Base-by-base conservation (phyloP, 2,113 vertebrate genomes). In the Ailuropoda melanoleuca region DNA sequence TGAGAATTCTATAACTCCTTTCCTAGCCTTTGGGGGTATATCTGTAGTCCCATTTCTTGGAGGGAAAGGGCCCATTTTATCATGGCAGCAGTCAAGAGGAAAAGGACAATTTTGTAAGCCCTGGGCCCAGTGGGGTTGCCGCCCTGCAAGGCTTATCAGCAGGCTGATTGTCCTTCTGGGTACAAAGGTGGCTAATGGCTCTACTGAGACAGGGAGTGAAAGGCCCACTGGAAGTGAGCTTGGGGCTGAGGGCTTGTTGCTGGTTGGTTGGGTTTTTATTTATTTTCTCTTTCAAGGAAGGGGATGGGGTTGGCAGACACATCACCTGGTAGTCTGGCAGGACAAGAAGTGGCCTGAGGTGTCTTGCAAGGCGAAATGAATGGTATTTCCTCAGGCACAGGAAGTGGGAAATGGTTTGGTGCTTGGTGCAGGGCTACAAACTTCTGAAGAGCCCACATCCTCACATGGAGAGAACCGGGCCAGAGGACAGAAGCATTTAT, bases 221-320 rank as follows among this genome's bases (percentile, higher is more conserved):
- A 86, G 34, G 15, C 48, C 29, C 39, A 34, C 7, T 29, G 43
- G 48, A 8, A 80, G 43, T 18, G 64, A 90, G 9, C 43, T 43
- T 90, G 85, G 9, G 62, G 6, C n/a, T 83, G 24, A 48, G 48
- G 43, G 1, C 26, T 7, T 29, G 21, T 68, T 34, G 21, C 23
- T n/a, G 39, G n/a, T 29, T 64, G 18, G 21, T 18, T 23, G 77
- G 15, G 21, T 62, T 93, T 94, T 81, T 64, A 62, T 53, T 95
- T 84, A 85, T 77, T 88, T 97, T 91, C n/a, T 90, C 18, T 93
- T n/a, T 53, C 11, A 68, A 88, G 31, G 39, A 88, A n/a, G 34
- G 53, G 11, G 17, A 24, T 66, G 19, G 34, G 26, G 13, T 66
- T 66, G 9, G 64, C 34, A 77, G 93, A 66, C 18, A 9, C 15